Percentiles rank a stretch among this genome's conserved stretches.
Conservation (phyloP, 1,140 invertebrate genomes). For the Drosophila bocki region DNA sequence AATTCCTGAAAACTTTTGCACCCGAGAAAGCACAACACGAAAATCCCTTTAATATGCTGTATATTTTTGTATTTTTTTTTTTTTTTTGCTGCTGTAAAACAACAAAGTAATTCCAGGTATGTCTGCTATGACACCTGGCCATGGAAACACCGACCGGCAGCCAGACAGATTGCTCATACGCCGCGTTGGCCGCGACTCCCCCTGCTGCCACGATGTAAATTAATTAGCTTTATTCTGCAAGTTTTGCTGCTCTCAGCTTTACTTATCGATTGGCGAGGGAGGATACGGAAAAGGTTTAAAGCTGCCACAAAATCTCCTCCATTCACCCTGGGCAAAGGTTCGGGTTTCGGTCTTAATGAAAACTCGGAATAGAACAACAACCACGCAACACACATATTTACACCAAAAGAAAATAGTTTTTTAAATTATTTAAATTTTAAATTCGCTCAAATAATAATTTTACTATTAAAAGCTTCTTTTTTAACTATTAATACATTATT, state of each 20-base stretch:
- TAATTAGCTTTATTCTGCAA: slow-evolving; percentile 72
- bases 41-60: slow-evolving; percentile 39
- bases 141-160: slow-evolving; percentile 15
- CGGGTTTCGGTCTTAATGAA: slow-evolving; percentile 60
- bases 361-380: slow-evolving; percentile 24
- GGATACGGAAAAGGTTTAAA: slow-evolving; percentile 43
- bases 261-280: slow-evolving; percentile 45
- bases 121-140: slow-evolving; percentile 27
- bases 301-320: slow-evolving; percentile 37
- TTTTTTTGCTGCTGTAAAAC: slow-evolving; percentile 15
- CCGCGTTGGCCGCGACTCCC: slow-evolving; percentile 15
- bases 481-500: no score
- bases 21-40: slow-evolving; percentile 28
- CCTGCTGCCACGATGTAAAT: slow-evolving; percentile 34
- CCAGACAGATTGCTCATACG: slow-evolving; percentile 48
- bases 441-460: no score
- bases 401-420: background rate
- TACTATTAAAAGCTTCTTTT: no score
- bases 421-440: background rate
- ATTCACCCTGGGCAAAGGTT: slow-evolving; percentile 11
- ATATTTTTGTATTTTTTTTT: slow-evolving; percentile 1
- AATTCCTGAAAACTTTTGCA: slow-evolving; percentile 28
- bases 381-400: slow-evolving; percentile 16
- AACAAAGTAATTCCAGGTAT: slow-evolving; percentile 35
- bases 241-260: slow-evolving; percentile 46